Evolutionary conservation across 2,797 vertebrate species (phyloP).

Genomic region (Tadarida brasiliensis): DNA sequence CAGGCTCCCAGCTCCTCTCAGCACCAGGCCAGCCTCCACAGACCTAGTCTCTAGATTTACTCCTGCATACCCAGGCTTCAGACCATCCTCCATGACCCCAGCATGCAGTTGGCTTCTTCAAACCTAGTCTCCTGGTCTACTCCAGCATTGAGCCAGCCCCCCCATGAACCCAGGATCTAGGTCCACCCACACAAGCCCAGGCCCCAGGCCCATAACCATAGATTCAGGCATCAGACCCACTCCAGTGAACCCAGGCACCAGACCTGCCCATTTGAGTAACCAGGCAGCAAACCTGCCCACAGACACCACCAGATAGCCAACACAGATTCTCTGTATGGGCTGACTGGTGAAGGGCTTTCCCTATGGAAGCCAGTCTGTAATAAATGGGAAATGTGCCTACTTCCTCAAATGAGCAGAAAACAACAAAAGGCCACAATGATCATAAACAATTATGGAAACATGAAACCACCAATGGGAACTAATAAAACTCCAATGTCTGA

Average conservation of each 20-base stretch:
- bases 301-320: not conserved
- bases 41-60: not conserved
- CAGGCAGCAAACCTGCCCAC: not conserved
- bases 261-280: not conserved
- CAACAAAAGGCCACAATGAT: not conserved
- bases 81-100: not conserved
- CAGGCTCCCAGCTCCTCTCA: not conserved
- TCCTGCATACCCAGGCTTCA: not conserved
- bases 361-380: not conserved
- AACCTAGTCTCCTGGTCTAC: too few relatives aligned
- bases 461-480: not conserved
- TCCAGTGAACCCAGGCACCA: not conserved
- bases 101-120: not conserved
- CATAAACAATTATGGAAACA: not conserved
- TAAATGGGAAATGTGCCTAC: not conserved
- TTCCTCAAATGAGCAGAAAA: not conserved
- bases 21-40: not conserved
- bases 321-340: not conserved
- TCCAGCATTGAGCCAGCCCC: not conserved
- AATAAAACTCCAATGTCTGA: not conserved
- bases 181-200: not conserved
- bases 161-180: not conserved
- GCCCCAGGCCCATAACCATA: not conserved
- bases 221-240: not conserved
- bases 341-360: not conserved